Percentiles rank a stretch among this genome's conserved stretches.
Conservation (phyloP, 2,113 vertebrate species). For the Limanda limanda region DNA sequence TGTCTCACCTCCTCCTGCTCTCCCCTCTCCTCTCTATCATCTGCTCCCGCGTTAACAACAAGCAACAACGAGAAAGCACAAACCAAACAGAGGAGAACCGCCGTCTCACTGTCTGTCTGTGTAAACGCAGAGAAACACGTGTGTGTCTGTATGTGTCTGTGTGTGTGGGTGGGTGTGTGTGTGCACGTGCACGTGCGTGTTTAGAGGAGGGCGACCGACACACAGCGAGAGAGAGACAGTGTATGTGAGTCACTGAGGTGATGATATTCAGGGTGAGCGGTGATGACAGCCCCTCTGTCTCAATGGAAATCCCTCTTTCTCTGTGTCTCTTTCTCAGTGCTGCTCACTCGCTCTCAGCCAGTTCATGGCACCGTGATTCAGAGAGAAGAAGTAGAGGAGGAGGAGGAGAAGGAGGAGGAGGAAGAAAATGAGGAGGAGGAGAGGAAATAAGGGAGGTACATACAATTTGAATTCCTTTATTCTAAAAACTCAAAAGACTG, state of each 20-base stretch:
- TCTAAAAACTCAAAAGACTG: background rate
- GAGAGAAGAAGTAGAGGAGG: background rate
- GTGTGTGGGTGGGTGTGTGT: constrained; percentile 1
- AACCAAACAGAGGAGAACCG: constrained; percentile 37
- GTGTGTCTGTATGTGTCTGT: background rate
- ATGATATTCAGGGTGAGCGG: constrained; percentile 58
- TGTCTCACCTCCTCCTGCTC: constrained; percentile 52
- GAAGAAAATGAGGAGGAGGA: too few species aligned
- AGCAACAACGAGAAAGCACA: constrained; percentile 26
- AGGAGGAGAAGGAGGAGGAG: background rate
- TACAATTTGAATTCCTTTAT: background rate
- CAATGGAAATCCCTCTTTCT: constrained; percentile 51
- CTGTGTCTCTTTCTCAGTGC: background rate
- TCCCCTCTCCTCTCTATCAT: constrained; percentile 48
- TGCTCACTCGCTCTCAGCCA: constrained; percentile 17
- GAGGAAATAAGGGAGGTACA: background rate
- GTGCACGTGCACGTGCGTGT: background rate
- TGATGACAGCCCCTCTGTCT: constrained; percentile 61
- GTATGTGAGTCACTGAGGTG: constrained; percentile 60
- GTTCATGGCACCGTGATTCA: constrained; percentile 23
- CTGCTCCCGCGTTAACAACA: constrained; percentile 43
- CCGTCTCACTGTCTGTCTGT: constrained; percentile 32
- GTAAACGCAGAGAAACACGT: background rate
- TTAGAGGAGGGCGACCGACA: constrained; percentile 17
- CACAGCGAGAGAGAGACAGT: constrained; percentile 38